Conservation (phyloP, 2,888 invertebrate species). For the Andricus quercusramuli region DNA sequence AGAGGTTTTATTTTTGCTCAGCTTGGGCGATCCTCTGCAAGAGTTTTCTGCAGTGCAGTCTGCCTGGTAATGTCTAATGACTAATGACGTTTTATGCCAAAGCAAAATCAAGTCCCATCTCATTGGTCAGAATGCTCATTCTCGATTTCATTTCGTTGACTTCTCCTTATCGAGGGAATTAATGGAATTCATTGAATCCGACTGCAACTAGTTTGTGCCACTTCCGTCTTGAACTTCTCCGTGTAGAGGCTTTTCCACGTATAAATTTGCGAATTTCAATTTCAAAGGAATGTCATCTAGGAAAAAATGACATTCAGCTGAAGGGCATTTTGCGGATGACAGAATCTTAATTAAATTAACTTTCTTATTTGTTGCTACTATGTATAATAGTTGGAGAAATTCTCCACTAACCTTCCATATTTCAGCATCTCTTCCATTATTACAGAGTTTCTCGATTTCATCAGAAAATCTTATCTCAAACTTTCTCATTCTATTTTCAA, state of each 20-base stretch:
- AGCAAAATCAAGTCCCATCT: constrained; percentile 16
- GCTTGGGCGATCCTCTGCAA: neutral
- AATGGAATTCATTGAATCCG: constrained; percentile 63
- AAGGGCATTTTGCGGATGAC: no score
- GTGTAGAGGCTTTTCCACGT: neutral
- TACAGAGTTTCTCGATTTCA: no score
- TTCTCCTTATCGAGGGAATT: constrained; percentile 48
- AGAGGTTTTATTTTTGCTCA: constrained; percentile 25
- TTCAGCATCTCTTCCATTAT: no score
- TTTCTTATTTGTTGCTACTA: no score
- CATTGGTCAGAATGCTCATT: constrained; percentile 13
- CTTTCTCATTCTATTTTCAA: no score
- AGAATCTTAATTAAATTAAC: no score
- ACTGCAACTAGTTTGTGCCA: constrained; percentile 63
- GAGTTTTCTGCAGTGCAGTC: neutral
- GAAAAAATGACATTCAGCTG: no score
- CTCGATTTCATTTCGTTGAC: constrained; percentile 34
- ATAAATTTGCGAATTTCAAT: neutral
- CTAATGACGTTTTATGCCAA: constrained; percentile 28
- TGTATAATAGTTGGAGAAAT: no score
- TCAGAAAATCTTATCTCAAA: no score
- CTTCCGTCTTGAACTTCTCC: constrained; percentile 38
- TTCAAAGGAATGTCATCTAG: neutral
- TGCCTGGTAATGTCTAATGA: neutral
- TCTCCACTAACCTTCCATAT: no score